phyloP scores from a whole-genome alignment of 2,888 invertebrate species.

The Pemphredon lugubris region DNA sequence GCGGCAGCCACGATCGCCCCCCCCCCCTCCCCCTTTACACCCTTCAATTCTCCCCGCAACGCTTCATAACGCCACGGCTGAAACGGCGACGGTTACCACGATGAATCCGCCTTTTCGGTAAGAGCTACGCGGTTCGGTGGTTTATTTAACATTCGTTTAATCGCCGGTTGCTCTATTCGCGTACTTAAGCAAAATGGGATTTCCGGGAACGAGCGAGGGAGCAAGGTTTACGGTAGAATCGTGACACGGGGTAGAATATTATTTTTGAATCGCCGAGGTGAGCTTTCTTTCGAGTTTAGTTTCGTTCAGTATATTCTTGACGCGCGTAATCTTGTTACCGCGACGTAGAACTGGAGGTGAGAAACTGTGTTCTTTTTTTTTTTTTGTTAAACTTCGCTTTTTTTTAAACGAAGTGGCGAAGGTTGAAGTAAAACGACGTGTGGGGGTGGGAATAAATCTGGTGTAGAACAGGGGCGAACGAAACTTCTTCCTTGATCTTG shows the following conservation, averaged over 20 bases:
- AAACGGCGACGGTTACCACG: slow-evolving; percentile 30
- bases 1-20: slow-evolving; percentile 42
- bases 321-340: slow-evolving; percentile 29
- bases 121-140: slow-evolving; percentile 13
- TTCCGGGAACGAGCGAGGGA: no score
- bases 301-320: slow-evolving; percentile 7
- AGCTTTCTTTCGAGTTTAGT: no score
- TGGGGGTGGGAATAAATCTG: slow-evolving; percentile 39
- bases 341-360: no score
- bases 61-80: slow-evolving; percentile 29
- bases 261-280: no score
- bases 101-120: slow-evolving; percentile 10
- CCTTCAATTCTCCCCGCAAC: slow-evolving; percentile 21
- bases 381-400: not conserved
- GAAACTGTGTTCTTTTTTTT: not conserved
- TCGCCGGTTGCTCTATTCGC: slow-evolving; percentile 6
- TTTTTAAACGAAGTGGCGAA: not conserved
- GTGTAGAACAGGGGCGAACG: slow-evolving; percentile 14
- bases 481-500: slow-evolving; percentile 14
- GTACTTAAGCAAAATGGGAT: no score
- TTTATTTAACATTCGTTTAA: slow-evolving; percentile 36
- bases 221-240: no score
- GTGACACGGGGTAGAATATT: no score
- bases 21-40: not conserved
- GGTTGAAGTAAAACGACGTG: slow-evolving; percentile 4